phyloP scores from a whole-genome alignment of 2,113 vertebrate species.

The Circaetus cinerascens region DNA sequence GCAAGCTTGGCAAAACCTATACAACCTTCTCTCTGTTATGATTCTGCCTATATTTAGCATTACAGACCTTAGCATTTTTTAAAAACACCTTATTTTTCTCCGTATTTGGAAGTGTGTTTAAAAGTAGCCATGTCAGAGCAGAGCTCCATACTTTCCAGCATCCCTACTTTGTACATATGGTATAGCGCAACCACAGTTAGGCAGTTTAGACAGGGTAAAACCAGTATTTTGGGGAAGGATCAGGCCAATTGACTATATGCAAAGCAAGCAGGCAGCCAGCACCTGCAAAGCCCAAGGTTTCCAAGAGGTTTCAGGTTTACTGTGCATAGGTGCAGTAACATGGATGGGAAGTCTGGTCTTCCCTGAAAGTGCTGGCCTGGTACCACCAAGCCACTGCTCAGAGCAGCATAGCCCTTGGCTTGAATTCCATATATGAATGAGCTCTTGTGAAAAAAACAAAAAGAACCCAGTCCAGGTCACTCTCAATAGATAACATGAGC shows the following conservation, averaged over 20 bases:
- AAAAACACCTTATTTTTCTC: neutral
- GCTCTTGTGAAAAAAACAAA: neutral
- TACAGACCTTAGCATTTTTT: neutral
- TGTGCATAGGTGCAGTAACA: neutral
- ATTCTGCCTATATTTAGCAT: neutral
- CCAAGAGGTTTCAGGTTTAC: neutral
- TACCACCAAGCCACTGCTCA: neutral
- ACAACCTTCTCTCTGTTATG: neutral
- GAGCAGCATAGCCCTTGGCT: neutral
- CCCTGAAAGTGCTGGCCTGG: accelerated
- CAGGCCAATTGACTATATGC: neutral
- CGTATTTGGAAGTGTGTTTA: neutral
- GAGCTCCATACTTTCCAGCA: neutral
- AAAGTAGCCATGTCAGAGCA: neutral
- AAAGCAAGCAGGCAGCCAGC: neutral
- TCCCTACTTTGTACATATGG: neutral
- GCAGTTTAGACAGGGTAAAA: neutral
- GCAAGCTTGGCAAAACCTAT: neutral
- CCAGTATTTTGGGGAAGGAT: neutral
- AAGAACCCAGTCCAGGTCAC: accelerated
- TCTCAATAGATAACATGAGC: neutral
- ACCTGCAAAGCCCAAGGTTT: neutral
- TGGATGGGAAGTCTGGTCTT: neutral
- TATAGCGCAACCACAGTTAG: neutral
- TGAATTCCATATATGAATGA: neutral